Conservation (phyloP, 2,888 invertebrate species). For the Venusia cambrica region DNA sequence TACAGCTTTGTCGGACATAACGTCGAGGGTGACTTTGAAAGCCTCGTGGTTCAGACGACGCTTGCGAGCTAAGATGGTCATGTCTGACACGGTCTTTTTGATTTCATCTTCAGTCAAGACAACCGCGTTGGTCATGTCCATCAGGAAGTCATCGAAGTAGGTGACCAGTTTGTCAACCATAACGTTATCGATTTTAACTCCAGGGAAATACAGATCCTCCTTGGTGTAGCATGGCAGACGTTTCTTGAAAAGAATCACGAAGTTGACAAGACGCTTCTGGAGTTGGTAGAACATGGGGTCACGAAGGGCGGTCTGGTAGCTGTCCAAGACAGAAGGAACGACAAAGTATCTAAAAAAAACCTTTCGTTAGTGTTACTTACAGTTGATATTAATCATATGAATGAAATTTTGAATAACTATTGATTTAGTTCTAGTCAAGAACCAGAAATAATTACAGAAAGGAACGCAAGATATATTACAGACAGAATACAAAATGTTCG, state of each 20-base stretch:
- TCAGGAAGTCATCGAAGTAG: constrained; percentile 85
- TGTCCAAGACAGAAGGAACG: constrained; percentile 82
- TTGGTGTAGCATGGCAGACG: constrained; percentile 82
- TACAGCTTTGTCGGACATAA: constrained; percentile 77
- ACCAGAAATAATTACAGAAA: no score
- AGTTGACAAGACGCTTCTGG: constrained; percentile 81
- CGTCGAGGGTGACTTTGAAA: constrained; percentile 79
- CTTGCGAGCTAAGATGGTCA: constrained; percentile 79
- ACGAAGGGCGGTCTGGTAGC: constrained; percentile 84
- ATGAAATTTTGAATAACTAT: no score
- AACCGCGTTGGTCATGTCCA: constrained; percentile 84
- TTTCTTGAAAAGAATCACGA: constrained; percentile 81
- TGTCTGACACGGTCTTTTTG: constrained; percentile 69
- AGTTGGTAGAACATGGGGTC: constrained; percentile 88
- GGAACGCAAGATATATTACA: no score
- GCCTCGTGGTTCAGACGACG: constrained; percentile 84
- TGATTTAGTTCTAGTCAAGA: no score
- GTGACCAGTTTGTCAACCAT: constrained; percentile 84
- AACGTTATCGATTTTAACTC: constrained; percentile 83
- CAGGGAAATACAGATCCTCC: constrained; percentile 82
- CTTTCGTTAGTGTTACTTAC: no score
- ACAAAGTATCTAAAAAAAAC: constrained; percentile 77
- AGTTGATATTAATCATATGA: no score
- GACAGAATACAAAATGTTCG: no score
- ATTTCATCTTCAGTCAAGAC: constrained; percentile 68